Conservation (phyloP, 2,113 vertebrate genomes). For the Cyprinodon tularosa region DNA sequence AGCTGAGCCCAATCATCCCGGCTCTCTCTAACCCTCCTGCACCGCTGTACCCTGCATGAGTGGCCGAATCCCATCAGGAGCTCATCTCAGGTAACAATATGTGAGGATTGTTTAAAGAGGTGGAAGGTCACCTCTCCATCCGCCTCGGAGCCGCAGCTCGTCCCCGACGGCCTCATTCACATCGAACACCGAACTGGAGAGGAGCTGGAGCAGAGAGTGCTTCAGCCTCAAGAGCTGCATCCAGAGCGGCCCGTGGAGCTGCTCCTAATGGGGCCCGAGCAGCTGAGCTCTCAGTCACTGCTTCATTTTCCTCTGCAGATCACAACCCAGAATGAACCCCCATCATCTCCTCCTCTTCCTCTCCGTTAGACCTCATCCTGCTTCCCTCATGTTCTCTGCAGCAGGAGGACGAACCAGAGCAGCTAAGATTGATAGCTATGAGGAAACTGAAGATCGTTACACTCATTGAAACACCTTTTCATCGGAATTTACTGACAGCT, state of each 20-base stretch:
- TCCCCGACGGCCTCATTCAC: conserved; percentile 45
- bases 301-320: neutral
- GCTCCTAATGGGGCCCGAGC: neutral
- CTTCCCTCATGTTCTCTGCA: too few relatives aligned
- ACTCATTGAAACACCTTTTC: too few relatives aligned
- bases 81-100: conserved; percentile 52
- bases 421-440: too few relatives aligned
- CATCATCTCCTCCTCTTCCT: too few relatives aligned
- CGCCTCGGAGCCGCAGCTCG: conserved; percentile 19
- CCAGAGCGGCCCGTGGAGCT: neutral
- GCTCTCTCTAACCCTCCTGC: conserved; percentile 25
- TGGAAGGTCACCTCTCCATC: conserved; percentile 48
- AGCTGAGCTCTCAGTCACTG: neutral
- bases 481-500: too few relatives aligned
- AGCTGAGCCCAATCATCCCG: conserved; percentile 49
- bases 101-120: conserved; percentile 25
- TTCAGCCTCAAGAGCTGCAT: neutral
- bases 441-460: too few relatives aligned
- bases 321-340: too few relatives aligned
- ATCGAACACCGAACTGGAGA: conserved; percentile 38
- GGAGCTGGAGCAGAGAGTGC: conserved; percentile 6
- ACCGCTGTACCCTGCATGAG: conserved; percentile 41
- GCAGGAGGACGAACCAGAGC: too few relatives aligned
- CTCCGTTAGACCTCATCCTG: too few relatives aligned
- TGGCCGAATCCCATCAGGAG: conserved; percentile 48